These are phyloP conservation scores for Petromus typicus DNA, from an alignment of 2,113 vertebrate genomes.

Conservation along the genomic window DNA sequence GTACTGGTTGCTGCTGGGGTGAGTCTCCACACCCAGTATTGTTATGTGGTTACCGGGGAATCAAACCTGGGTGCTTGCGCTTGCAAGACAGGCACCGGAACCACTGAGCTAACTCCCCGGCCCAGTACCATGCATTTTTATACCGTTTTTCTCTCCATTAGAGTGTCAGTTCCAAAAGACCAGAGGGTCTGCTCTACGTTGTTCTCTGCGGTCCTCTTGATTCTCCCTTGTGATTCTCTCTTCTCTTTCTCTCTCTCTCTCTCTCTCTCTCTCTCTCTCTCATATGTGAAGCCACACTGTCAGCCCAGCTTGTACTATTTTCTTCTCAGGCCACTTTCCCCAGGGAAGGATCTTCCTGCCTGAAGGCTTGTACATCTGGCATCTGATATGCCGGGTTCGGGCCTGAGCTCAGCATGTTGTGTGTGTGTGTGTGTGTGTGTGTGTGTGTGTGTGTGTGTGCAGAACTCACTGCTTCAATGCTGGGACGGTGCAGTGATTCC, in stretches of 20 bases:
- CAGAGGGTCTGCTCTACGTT: not conserved
- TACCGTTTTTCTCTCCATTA: not conserved
- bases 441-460: not conserved
- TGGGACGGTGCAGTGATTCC: not conserved
- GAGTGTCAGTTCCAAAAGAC: not conserved
- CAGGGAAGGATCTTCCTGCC: not conserved
- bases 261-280: too few relatives aligned
- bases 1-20: too few relatives aligned
- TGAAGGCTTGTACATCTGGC: not conserved
- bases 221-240: not conserved
- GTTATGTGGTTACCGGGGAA: too few relatives aligned
- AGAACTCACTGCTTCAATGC: not conserved
- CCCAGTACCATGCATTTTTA: too few relatives aligned
- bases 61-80: too few relatives aligned
- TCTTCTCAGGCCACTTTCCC: not conserved
- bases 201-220: not conserved
- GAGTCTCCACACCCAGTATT: too few relatives aligned
- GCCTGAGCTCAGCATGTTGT: not conserved
- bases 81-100: too few relatives aligned
- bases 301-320: not conserved
- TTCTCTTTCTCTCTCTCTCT: too few relatives aligned
- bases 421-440: not conserved
- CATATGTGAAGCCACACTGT: not conserved
- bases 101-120: too few relatives aligned
- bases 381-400: not conserved